Conservation (phyloP, 2,797 vertebrate genomes). For the Bryconaethiops microstoma region DNA sequence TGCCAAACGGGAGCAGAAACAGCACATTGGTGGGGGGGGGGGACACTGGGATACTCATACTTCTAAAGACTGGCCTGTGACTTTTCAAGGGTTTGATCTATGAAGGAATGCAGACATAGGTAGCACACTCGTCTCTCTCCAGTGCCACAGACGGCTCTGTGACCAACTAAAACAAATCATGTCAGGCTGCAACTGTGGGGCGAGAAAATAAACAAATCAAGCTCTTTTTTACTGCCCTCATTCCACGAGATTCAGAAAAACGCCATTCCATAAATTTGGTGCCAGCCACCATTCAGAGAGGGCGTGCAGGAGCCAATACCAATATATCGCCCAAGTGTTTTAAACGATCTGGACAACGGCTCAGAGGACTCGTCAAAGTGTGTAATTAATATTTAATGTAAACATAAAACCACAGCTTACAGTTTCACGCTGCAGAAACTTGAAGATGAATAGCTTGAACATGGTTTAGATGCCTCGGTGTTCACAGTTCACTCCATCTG, state of each 20-base stretch:
- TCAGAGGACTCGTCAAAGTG: slow-evolving; percentile 7
- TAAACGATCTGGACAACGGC: slow-evolving; percentile 27
- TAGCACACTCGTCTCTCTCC: slow-evolving; percentile 46
- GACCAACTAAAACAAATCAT: slow-evolving; percentile 59
- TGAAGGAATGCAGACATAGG: slow-evolving; percentile 52
- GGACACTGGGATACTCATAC: slow-evolving; percentile 16
- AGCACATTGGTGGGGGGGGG: slow-evolving; percentile 31
- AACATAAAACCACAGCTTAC: slow-evolving; percentile 19
- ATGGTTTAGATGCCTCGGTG: neutral
- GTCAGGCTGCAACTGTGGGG: slow-evolving; percentile 52
- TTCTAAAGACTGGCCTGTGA: slow-evolving; percentile 43
- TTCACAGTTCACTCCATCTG: slow-evolving; percentile 20
- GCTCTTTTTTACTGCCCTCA: slow-evolving; percentile 47
- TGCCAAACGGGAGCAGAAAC: slow-evolving; percentile 47
- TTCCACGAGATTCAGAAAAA: slow-evolving; percentile 45
- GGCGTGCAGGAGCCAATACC: slow-evolving; percentile 6
- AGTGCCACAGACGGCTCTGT: slow-evolving; percentile 51
- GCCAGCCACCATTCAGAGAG: slow-evolving; percentile 39
- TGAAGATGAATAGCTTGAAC: neutral
- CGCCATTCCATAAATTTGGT: slow-evolving; percentile 39
- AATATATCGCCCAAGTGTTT: slow-evolving; percentile 27
- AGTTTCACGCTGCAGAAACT: slow-evolving; percentile 1
- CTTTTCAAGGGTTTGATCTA: slow-evolving; percentile 49
- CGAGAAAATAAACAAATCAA: slow-evolving; percentile 55
- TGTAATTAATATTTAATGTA: slow-evolving; percentile 37